These are phyloP conservation scores for Epistrophella euchroma DNA, from an alignment of 2,888 invertebrate species.

Conservation along the genomic window DNA sequence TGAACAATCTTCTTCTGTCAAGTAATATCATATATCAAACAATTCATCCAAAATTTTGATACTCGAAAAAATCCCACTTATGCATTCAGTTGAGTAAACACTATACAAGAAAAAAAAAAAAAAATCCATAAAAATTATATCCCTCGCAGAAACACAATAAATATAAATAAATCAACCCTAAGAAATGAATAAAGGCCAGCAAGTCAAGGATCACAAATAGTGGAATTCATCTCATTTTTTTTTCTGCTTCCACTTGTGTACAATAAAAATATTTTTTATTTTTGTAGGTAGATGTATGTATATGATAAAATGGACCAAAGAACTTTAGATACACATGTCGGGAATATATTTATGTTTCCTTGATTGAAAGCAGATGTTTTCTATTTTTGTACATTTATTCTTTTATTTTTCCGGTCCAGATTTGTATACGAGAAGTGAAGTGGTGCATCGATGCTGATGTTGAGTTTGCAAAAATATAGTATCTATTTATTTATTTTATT, in stretches of 20 bases:
- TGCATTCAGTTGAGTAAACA: constrained; percentile 20
- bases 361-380: constrained; percentile 73
- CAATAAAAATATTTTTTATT: constrained; percentile 24
- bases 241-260: constrained; percentile 7
- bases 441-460: neutral
- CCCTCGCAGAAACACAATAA: constrained; percentile 28
- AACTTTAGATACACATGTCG: constrained; percentile 47
- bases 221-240: constrained; percentile 49
- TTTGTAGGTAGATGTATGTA: neutral
- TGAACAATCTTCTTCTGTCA: constrained; percentile 11
- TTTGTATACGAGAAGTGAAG: neutral
- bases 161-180: constrained; percentile 57
- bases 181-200: constrained; percentile 27
- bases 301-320: constrained; percentile 11
- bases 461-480: neutral
- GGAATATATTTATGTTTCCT: constrained; percentile 68
- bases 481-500: constrained; percentile 14
- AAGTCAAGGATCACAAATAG: constrained; percentile 58
- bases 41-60: neutral
- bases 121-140: constrained; percentile 17
- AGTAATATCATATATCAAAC: constrained; percentile 18
- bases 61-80: constrained; percentile 15
- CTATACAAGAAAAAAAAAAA: neutral
- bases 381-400: constrained; percentile 50
- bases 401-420: constrained; percentile 20